These are phyloP conservation scores for Hybos culiciformis DNA, from an alignment of 2,888 invertebrate species.

Conservation along the genomic window DNA sequence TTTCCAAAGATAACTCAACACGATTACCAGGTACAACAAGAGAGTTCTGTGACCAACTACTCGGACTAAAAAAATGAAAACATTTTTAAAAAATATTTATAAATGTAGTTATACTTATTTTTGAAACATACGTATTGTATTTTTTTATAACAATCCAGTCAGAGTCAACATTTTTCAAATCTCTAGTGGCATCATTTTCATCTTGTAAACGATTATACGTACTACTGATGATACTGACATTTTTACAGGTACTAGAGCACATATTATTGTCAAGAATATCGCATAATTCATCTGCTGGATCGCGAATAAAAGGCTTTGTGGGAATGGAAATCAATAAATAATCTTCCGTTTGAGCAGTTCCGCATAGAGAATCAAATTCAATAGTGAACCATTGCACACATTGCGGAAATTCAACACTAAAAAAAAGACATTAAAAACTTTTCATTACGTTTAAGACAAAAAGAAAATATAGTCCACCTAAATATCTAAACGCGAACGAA, in stretches of 20 bases:
- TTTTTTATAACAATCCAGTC: constrained; percentile 53
- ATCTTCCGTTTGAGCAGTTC: constrained; percentile 89
- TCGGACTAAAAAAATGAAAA: constrained; percentile 19
- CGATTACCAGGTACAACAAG: constrained; percentile 85
- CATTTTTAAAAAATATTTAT: neutral
- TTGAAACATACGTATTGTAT: constrained; percentile 42
- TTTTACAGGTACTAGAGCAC: constrained; percentile 19
- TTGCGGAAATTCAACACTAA: constrained; percentile 73
- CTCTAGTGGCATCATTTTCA: constrained; percentile 19
- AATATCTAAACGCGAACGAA: no score
- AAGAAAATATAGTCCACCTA: no score
- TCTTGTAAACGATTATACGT: constrained; percentile 20
- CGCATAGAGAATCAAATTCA: constrained; percentile 85
- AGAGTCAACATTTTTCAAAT: constrained; percentile 15
- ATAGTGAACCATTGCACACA: constrained; percentile 83
- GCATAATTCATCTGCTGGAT: constrained; percentile 25
- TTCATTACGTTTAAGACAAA: neutral
- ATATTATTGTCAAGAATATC: constrained; percentile 31
- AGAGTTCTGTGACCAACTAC: constrained; percentile 71
- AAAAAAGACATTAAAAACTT: neutral
- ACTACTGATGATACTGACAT: constrained; percentile 23
- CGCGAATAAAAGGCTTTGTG: constrained; percentile 24
- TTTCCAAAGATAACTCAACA: constrained; percentile 89
- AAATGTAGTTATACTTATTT: neutral
- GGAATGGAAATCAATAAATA: constrained; percentile 60